Base-by-base conservation (phyloP, 2,113 vertebrate genomes). In the Anarhynchus alexandrinus region DNA sequence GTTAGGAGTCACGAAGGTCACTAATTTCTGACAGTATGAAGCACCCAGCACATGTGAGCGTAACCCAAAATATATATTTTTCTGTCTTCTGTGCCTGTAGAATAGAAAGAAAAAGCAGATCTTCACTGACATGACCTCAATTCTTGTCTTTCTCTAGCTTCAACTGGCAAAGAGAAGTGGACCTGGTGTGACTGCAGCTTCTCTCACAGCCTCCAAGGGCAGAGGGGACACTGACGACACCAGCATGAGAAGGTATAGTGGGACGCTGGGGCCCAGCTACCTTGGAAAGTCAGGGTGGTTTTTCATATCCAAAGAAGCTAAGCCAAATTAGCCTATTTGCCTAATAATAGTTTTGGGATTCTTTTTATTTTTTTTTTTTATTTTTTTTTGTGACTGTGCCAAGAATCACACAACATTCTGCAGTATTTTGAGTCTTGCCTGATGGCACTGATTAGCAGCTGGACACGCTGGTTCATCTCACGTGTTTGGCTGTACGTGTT, bases 81-180 rank as follows among this genome's bases (percentile, higher is more conserved):
- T 52, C 34, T 67, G 29, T 30, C 4, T 72, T 84, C 40, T 58
- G 26, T 77, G n/a, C 23, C 23, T 74, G 38, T 52, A 57, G 70
- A 89, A 94, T 9, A 77, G 69, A 76, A 87, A 86, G 12, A 85
- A 74, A 65, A 87, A 70, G 10, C 10, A 76, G 88, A 47, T 67
- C 15, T 80, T 71, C 16, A 17, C 32, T 36, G 22, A 42, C 23
- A 34, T 51, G 43, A 42, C 52, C 49, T 86, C 15, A n/a, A 9
- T 66, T 43, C 12, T 52, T 85, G 30, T 23, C 40, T 84, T 80
- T 72, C 64, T 73, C 20, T 67, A 85, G 61, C 15, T 58, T 93
- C 40, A 64, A 0, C 32, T 67, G 73, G 27, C 9, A 43, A 59
- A 43, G 6, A 78, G 43, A 82, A 85, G 34, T 19, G 26, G 57